These are phyloP conservation scores for Takifugu bimaculatus DNA, from an alignment of 2,113 vertebrate species.

Conservation along the genomic window DNA sequence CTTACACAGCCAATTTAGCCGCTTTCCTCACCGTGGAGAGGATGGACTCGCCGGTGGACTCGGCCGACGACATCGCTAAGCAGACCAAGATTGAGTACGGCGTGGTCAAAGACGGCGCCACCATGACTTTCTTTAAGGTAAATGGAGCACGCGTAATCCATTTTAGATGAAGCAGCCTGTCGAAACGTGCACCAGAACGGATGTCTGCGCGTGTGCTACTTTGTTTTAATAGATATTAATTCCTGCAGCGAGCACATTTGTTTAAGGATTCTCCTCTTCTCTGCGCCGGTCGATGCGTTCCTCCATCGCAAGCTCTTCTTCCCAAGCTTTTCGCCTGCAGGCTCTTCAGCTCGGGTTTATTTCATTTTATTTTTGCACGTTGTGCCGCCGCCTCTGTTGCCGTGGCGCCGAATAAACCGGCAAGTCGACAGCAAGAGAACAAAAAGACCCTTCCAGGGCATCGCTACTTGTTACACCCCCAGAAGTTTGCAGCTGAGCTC, in stretches of 20 bases:
- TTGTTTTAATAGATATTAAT: slow-evolving; percentile 52
- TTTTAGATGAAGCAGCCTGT: not conserved
- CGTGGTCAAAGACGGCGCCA: slow-evolving; percentile 92
- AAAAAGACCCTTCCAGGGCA: slow-evolving; percentile 20
- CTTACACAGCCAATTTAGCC: slow-evolving; percentile 96
- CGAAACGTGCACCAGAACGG: too few species aligned
- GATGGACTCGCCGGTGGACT: slow-evolving; percentile 96
- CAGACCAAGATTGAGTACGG: slow-evolving; percentile 98
- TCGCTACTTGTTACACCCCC: slow-evolving; percentile 27
- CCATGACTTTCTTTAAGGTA: slow-evolving; percentile 99
- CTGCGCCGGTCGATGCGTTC: slow-evolving; percentile 59
- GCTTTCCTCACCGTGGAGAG: slow-evolving; percentile 96
- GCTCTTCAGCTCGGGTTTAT: slow-evolving; percentile 29
- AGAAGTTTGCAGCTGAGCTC: slow-evolving; percentile 9
- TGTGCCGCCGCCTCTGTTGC: slow-evolving; percentile 41
- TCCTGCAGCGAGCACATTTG: slow-evolving; percentile 59
- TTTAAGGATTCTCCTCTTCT: slow-evolving; percentile 47
- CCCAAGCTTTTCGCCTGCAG: slow-evolving; percentile 56
- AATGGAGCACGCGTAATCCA: not conserved
- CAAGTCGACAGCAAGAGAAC: slow-evolving; percentile 25
- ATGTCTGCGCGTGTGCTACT: slow-evolving; percentile 5
- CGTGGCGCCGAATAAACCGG: slow-evolving; percentile 48
- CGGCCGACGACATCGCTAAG: slow-evolving; percentile 95
- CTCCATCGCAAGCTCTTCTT: slow-evolving; percentile 64
- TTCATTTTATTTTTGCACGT: slow-evolving; percentile 61